Base-by-base conservation (phyloP, 1,140 invertebrate species). In the Drosophila parvula region DNA sequence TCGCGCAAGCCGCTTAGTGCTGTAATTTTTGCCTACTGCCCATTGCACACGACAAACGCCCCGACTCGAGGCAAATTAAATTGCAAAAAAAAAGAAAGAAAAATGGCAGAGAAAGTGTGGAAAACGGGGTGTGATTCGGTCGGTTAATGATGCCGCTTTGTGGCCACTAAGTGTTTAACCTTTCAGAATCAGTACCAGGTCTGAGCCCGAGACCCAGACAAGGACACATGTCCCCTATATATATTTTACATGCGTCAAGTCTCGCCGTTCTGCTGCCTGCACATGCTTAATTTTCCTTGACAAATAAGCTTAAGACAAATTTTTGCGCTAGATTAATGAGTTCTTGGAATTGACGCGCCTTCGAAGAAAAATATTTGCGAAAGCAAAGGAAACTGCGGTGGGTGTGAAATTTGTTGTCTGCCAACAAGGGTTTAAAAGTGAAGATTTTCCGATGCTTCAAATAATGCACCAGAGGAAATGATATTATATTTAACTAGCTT, bases 101-200 rank as follows among this genome's bases (percentile, higher is more conserved):
- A 8, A 32, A 32, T 6, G 32, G 36, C 53, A 28, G 34, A 22
- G 41, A 62, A 76, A 61, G 27, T 44, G 43, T 34, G 38, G 0
- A 44, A 48, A 48, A 12, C 1, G 28, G 18, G 10, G 47, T 50
- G 27, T n/a, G 16, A n/a, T 28, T 48, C n/a, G 18, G 34, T 73
- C 60, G 38, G 76, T 88, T 88, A 86, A 86, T 86, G 83, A 86
- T 69, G 83, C 44, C 70, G 83, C 79, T 86, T 86, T 86, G 83
- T 88, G 83, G 80, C 76, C 83, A 86, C 79, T 83, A 83, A 88
- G 79, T 65, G 83, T 65, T 86, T 79, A 85, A 85, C 82, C 82
- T 85, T 81, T 62, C 50, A 84, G 77, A 79, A 70, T 47, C 56
- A 32, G 53, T 32, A 44, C 50, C 80, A 45, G 61, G 51, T 60